Conservation (phyloP, 1,140 invertebrate species). For the Cotesia typhae region DNA sequence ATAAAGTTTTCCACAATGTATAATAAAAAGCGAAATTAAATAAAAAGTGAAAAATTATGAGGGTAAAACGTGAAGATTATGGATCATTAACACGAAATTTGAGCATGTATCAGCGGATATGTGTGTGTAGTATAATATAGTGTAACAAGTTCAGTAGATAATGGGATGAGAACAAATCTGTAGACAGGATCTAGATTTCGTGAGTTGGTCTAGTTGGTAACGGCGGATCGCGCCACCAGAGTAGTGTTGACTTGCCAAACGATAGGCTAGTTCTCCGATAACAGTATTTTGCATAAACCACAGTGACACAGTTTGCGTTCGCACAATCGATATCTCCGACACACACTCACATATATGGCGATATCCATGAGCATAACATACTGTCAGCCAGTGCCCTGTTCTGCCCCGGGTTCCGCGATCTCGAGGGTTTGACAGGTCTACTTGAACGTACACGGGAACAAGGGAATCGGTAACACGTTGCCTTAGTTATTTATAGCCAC, state of each 20-base stretch:
- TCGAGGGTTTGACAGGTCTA: background rate
- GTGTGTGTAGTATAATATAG: background rate
- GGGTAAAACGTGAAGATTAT: no score
- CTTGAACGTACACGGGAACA: background rate
- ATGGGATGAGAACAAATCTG: background rate
- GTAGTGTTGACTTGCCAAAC: slow-evolving; percentile 41
- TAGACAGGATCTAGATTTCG: slow-evolving; percentile 11
- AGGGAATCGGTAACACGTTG: slow-evolving; percentile 13
- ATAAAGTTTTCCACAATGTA: no score
- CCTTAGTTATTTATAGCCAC: slow-evolving; percentile 22
- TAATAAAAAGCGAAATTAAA: no score
- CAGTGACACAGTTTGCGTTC: slow-evolving; percentile 42
- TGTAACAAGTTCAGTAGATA: background rate
- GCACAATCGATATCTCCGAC: slow-evolving; percentile 42
- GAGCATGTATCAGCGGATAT: no score
- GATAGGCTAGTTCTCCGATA: slow-evolving; percentile 22
- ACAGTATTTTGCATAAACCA: slow-evolving; percentile 40
- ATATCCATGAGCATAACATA: no score
- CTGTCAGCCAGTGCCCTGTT: slow-evolving; percentile 12
- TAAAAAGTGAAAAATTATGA: no score
- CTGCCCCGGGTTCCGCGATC: slow-evolving; percentile 16
- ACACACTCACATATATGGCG: background rate
- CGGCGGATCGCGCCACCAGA: background rate
- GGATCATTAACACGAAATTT: no score
- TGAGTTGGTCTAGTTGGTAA: slow-evolving; percentile 18